A percentile compares a stretch with the other conserved stretches of the same genome.
phyloP scores from a whole-genome alignment of 2,797 vertebrate species.

The Myotis myotis region DNA sequence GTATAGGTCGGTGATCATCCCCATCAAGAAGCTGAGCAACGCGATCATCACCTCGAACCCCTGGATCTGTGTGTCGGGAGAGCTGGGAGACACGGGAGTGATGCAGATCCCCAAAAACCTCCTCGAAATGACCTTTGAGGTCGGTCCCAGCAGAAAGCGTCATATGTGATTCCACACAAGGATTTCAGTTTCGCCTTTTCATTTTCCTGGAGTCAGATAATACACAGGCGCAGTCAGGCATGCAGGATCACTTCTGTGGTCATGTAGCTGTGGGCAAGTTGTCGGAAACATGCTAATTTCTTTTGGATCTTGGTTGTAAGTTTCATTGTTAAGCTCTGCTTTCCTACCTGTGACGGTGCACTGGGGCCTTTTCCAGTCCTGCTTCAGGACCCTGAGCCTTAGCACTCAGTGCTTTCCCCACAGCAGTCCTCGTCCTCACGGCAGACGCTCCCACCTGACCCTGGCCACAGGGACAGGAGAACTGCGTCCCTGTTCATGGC shows the following conservation, averaged over 20 bases:
- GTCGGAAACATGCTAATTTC: neutral
- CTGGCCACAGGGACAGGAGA: neutral
- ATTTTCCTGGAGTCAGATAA: neutral
- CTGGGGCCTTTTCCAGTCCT: neutral
- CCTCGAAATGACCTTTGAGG: slow-evolving; percentile 97
- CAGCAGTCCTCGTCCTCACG: neutral
- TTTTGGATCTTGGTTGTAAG: neutral
- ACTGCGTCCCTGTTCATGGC: neutral
- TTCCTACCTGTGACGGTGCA: neutral
- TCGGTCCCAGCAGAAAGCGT: slow-evolving; percentile 76
- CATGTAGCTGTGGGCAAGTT: neutral
- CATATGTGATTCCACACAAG: neutral
- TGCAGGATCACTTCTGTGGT: neutral
- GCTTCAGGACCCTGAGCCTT: neutral
- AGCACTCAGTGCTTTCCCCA: neutral
- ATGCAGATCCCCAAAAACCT: slow-evolving; percentile 96
- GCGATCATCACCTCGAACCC: slow-evolving; percentile 96
- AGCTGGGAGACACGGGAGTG: slow-evolving; percentile 94
- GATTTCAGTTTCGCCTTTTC: neutral
- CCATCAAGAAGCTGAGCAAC: slow-evolving; percentile 98
- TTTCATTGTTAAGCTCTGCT: neutral
- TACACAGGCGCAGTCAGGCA: neutral
- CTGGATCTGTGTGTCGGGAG: slow-evolving; percentile 97
- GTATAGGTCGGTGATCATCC: slow-evolving; percentile 95
- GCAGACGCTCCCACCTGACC: neutral